Evolutionary conservation across 2,797 vertebrate species (phyloP).

Genomic region (Liasis olivaceus): DNA sequence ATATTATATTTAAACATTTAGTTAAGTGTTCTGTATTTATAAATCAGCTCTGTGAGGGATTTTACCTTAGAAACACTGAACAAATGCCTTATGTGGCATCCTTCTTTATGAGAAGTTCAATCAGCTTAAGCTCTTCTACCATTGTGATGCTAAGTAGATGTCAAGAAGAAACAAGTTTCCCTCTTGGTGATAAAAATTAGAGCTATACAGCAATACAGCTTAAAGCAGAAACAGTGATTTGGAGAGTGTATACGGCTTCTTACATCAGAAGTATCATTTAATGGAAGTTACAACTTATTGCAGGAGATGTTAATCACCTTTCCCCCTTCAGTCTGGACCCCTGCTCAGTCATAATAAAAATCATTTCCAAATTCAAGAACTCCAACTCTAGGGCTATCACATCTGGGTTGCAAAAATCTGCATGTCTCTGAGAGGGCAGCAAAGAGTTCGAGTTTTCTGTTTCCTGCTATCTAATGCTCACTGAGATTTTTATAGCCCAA

Average conservation of each 20-base stretch:
- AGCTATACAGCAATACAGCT: neutral
- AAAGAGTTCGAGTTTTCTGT: neutral
- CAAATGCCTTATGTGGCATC: neutral
- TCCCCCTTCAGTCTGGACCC: neutral
- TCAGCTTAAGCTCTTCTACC: neutral
- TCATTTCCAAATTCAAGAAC: neutral
- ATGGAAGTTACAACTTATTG: neutral
- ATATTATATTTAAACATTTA: neutral
- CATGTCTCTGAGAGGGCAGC: neutral
- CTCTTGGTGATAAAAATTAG: neutral
- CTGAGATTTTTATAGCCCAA: neutral
- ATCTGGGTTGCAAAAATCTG: neutral
- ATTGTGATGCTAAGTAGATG: neutral
- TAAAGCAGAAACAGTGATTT: neutral
- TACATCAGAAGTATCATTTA: neutral
- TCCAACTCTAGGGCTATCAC: neutral
- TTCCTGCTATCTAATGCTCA: neutral
- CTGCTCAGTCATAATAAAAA: neutral
- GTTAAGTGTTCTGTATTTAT: neutral
- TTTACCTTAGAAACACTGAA: neutral
- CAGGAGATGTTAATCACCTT: neutral
- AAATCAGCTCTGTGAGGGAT: neutral
- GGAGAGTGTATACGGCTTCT: neutral
- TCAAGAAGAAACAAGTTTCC: neutral
- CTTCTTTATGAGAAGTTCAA: slow-evolving; percentile 22